Evolutionary conservation across 2,113 vertebrate genomes (phyloP).

Genomic region (Neotoma lepida): DNA sequence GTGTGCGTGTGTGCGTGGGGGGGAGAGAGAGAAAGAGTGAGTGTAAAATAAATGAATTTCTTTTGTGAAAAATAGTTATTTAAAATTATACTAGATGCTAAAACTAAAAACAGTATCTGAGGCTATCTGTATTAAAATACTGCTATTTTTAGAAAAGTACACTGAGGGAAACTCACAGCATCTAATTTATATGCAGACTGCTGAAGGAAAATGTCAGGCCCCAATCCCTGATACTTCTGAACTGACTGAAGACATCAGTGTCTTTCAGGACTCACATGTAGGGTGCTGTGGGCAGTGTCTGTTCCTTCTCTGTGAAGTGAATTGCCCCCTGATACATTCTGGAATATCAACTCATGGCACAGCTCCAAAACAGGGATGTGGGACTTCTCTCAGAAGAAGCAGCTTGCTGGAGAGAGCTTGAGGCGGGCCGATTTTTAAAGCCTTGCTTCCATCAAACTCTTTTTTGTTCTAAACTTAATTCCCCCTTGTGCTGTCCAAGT

Average conservation of each 20-base stretch:
- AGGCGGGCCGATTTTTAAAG: neutral
- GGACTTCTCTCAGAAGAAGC: neutral
- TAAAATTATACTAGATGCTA: slow-evolving; percentile 29
- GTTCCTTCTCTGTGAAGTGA: neutral
- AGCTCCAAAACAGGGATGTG: neutral
- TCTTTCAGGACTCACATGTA: neutral
- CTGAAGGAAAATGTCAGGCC: neutral
- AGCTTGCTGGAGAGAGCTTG: neutral
- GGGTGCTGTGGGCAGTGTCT: neutral
- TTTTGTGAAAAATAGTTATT: neutral
- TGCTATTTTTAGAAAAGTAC: slow-evolving; percentile 45
- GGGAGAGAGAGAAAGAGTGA: neutral
- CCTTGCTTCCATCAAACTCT: neutral
- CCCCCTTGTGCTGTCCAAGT: neutral
- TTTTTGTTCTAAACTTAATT: neutral
- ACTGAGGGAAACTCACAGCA: neutral
- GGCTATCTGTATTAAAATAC: neutral
- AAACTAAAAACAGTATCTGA: slow-evolving; percentile 15
- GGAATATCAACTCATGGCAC: neutral
- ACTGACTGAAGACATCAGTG: neutral
- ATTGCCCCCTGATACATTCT: neutral
- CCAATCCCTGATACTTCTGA: neutral
- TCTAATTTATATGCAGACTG: slow-evolving; percentile 3
- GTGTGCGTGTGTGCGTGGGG: too few species aligned
- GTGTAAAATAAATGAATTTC: neutral